Evolutionary conservation across 1,140 invertebrate species (phyloP).

Genomic region (Drosophila erecta): DNA sequence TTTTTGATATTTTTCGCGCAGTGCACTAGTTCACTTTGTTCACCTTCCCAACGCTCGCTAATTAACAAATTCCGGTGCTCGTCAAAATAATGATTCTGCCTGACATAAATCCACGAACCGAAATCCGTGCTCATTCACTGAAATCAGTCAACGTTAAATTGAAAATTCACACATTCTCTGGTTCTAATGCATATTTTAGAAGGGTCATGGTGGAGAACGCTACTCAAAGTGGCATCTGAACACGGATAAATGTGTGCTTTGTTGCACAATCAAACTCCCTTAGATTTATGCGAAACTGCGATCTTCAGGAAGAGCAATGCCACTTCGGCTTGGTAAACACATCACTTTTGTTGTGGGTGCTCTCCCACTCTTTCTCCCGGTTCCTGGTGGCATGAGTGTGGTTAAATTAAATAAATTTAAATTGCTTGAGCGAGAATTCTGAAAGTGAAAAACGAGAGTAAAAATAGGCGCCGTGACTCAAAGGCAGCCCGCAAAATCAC

Average conservation of each 20-base stretch:
- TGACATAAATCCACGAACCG: slow-evolving; percentile 33
- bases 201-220: neutral
- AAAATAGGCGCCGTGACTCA: slow-evolving; percentile 76
- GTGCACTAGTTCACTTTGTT: slow-evolving; percentile 24
- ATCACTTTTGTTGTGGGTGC: slow-evolving; percentile 43
- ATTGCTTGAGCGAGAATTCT: slow-evolving; percentile 56
- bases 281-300: neutral
- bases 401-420: slow-evolving; percentile 61
- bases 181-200: neutral
- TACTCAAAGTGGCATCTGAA: neutral
- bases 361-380: slow-evolving; percentile 2
- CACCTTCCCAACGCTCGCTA: slow-evolving; percentile 42
- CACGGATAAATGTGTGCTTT: neutral
- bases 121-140: slow-evolving; percentile 61
- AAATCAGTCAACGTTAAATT: slow-evolving; percentile 73
- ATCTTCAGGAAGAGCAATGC: slow-evolving; percentile 21
- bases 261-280: neutral
- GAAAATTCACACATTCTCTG: slow-evolving; percentile 51
- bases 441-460: slow-evolving; percentile 75
- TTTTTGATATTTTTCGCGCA: neutral
- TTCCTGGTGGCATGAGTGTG: slow-evolving; percentile 20
- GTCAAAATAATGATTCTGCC: slow-evolving; percentile 47
- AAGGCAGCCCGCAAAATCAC: slow-evolving; percentile 43
- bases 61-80: slow-evolving; percentile 64
- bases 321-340: slow-evolving; percentile 30